Evolutionary conservation across 2,888 invertebrate species (phyloP), one percentile per base, ranked within the genome.

Genomic region (Drosophila formosana): DNA sequence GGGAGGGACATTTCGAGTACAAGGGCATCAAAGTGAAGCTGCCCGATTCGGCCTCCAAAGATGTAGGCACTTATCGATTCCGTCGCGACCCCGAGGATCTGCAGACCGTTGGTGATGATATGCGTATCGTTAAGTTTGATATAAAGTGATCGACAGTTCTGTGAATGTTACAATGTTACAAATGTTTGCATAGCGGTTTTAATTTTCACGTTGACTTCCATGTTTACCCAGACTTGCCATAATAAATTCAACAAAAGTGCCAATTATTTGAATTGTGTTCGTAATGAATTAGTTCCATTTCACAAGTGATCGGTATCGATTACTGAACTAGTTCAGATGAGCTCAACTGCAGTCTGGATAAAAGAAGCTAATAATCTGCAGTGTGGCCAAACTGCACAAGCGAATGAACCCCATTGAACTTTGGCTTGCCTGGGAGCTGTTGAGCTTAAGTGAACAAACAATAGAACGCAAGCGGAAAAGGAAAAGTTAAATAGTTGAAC

Each of bases 31-130:
- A 88, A 34, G 72, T 86, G 8, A 78, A 58, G n/a, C 41, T 86
- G 7, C 82, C 86, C 0, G 64, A 72, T 7, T 47, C 49, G 0
- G 72, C 74, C 0, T 55, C 56, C 55, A 56, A 75, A 51, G 74
- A 86, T 28, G 37, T 78, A 18, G 85, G 85, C 39, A 86, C 85
- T 13, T 86, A 86, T 75, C 88, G 85, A 4, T 86, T 83, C 8
- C 79, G 85, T 2, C 86, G 86, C 11, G 80, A 82, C 26, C 18
- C 52, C 7, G 57, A 63, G 18, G 88, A 86, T 32, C 5, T 75
- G 0, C 41, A 78, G 37, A 70, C 41, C 0, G 70, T 88, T 18
- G 81, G 66, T 4, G 85, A 86, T 26, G 85, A 86, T 26, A 86
- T 73, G 45, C 88, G 86, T 6, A 39, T 86, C 2, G 78, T 52